Evolutionary conservation across 2,113 vertebrate species (phyloP).

Genomic region (Arizona elegans): DNA sequence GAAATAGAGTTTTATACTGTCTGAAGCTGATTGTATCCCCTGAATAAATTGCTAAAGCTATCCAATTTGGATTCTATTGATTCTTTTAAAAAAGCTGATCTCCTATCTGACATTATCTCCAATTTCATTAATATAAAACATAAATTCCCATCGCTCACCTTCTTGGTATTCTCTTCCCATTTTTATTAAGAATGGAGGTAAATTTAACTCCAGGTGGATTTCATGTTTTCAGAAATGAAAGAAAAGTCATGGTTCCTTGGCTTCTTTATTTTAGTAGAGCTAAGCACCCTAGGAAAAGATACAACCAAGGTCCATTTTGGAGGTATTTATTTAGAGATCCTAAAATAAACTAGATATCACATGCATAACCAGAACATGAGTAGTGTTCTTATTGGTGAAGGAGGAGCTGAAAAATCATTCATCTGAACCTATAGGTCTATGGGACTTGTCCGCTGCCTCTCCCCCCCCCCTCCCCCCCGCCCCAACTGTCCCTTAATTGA

Average conservation of each 20-base stretch:
- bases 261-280: background rate
- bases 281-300: background rate
- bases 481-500: background rate
- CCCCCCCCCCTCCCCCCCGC: accelerated
- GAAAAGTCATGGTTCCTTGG: background rate
- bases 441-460: background rate
- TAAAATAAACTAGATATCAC: background rate
- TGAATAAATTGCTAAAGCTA: background rate
- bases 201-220: background rate
- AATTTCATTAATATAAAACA: background rate
- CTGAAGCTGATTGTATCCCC: background rate
- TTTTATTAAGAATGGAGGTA: background rate
- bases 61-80: background rate
- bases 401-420: background rate
- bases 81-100: background rate
- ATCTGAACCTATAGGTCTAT: background rate
- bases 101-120: background rate
- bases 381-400: background rate
- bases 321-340: background rate
- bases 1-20: background rate
- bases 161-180: background rate
- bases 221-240: background rate
- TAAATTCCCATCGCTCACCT: background rate
- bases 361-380: background rate
- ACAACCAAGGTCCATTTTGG: background rate